Evolutionary conservation across 2,888 invertebrate species (phyloP).

Genomic region (Asteroscopus sphinx): DNA sequence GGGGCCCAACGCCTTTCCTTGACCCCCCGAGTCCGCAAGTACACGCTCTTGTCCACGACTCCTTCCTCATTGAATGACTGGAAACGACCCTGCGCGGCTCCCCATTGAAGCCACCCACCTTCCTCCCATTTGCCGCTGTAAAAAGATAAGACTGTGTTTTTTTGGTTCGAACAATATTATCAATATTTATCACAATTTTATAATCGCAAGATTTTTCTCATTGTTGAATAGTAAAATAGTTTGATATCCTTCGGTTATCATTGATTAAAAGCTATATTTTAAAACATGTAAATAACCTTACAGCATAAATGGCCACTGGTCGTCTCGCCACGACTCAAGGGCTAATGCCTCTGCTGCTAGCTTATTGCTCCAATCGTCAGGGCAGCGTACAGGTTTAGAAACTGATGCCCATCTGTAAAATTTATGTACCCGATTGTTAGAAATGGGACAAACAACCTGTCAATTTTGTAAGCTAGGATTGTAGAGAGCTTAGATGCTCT

Average conservation of each 20-base stretch:
- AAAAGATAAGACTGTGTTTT: neutral
- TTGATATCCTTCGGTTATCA: neutral
- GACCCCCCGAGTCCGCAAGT: constrained; percentile 87
- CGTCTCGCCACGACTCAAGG: constrained; percentile 89
- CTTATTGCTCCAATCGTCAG: constrained; percentile 88
- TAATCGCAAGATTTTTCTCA: too few relatives aligned
- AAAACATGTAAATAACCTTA: constrained; percentile 65
- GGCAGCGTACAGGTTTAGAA: constrained; percentile 82
- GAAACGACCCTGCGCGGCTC: constrained; percentile 90
- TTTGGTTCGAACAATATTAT: too few relatives aligned
- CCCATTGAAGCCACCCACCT: constrained; percentile 91
- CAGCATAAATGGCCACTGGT: constrained; percentile 89
- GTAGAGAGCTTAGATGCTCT: too few relatives aligned
- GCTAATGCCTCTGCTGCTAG: constrained; percentile 90
- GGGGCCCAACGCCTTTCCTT: constrained; percentile 84
- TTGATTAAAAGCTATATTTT: neutral
- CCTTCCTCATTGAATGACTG: constrained; percentile 80
- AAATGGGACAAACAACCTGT: too few relatives aligned
- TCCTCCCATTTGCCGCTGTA: constrained; percentile 77
- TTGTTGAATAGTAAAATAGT: neutral
- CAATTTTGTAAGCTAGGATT: too few relatives aligned
- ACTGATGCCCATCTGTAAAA: constrained; percentile 89
- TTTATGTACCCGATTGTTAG: neutral
- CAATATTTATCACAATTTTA: too few relatives aligned
- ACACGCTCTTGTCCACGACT: constrained; percentile 67